Percentiles rank a stretch among this genome's conserved stretches.
Evolutionary conservation across 2,797 vertebrate species (phyloP).

Genomic region (Pipistrellus pipistrellus): DNA sequence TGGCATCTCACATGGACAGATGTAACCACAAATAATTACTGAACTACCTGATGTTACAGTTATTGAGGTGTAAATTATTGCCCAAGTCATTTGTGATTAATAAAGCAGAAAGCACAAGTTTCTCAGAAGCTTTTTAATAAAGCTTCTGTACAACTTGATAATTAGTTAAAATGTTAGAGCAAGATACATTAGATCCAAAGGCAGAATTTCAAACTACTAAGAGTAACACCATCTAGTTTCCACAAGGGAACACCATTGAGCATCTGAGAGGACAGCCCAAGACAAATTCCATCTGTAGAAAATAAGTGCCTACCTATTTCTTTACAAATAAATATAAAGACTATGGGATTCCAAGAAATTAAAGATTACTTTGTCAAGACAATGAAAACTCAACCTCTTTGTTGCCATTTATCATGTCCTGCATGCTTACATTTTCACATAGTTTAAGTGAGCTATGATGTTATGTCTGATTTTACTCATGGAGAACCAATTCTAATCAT

Average conservation of each 20-base stretch:
- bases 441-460: conserved; percentile 14
- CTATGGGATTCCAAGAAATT: conserved; percentile 29
- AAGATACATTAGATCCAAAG: neutral
- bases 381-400: neutral
- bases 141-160: neutral
- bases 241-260: neutral
- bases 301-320: neutral
- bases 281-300: neutral
- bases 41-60: neutral
- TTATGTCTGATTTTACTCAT: conserved; percentile 35
- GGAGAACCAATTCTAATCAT: neutral
- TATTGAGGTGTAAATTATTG: neutral
- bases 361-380: conserved; percentile 34
- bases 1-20: neutral
- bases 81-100: conserved; percentile 1
- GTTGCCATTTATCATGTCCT: neutral
- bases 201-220: neutral
- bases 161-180: neutral
- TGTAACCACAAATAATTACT: neutral
- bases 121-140: neutral
- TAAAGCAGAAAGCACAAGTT: neutral
- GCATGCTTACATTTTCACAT: conserved; percentile 56
- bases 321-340: neutral
- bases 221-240: neutral
- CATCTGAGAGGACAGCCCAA: neutral